These are phyloP conservation scores for Diuraphis noxia DNA, from an alignment of 1,140 invertebrate species.

Conservation along the genomic window DNA sequence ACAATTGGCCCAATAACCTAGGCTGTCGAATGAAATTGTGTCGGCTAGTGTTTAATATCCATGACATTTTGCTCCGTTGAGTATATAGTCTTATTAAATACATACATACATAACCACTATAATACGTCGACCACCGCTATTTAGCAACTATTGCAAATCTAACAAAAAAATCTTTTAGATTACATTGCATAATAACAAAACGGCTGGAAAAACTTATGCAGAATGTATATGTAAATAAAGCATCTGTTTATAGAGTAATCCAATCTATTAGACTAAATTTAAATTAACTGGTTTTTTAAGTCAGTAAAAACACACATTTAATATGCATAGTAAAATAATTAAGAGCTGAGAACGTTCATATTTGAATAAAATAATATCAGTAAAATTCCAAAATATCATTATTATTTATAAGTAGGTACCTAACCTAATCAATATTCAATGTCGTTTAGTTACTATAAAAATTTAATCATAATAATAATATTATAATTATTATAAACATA, in stretches of 20 bases:
- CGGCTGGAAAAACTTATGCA: background rate
- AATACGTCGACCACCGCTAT: conserved; percentile 7
- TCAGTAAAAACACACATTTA: background rate
- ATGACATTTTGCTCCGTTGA: conserved; percentile 26
- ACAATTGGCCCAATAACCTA: conserved; percentile 53
- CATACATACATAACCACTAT: background rate
- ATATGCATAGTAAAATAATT: background rate
- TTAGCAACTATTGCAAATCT: conserved; percentile 51
- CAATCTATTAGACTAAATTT: background rate
- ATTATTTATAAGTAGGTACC: background rate
- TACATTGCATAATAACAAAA: conserved; percentile 28
- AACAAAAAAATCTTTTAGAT: conserved; percentile 30
- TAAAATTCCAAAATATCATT: background rate
- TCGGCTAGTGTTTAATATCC: conserved; percentile 39
- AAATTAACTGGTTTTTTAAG: background rate
- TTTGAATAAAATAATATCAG: background rate
- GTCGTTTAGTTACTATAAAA: background rate
- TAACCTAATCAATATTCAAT: background rate
- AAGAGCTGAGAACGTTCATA: background rate
- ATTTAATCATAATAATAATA: background rate
- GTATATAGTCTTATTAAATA: background rate
- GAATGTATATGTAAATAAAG: too few species aligned
- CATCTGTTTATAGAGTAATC: background rate
- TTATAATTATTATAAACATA: background rate
- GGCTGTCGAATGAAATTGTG: conserved; percentile 42